Conservation (phyloP, 2,888 invertebrate species). For the Pyrocoelia pectoralis region DNA sequence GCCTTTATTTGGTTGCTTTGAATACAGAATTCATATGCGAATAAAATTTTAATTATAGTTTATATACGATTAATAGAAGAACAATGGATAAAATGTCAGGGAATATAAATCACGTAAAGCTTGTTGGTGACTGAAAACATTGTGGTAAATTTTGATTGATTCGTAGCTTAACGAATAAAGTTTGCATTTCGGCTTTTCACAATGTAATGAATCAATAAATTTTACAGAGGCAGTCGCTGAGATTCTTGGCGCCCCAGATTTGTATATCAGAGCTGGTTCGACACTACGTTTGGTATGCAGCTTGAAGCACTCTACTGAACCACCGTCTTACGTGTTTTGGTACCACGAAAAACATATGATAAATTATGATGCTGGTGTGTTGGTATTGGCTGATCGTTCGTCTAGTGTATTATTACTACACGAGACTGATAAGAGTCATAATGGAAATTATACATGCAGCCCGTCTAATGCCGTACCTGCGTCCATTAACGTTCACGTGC, state of each 20-base stretch:
- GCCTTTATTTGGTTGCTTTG: background rate
- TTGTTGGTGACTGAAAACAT: background rate
- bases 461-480: slow-evolving; percentile 72
- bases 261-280: slow-evolving; percentile 68
- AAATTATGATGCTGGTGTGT: slow-evolving; percentile 67
- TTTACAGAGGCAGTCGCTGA: slow-evolving; percentile 65
- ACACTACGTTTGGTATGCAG: slow-evolving; percentile 66
- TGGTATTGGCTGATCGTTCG: slow-evolving; percentile 64
- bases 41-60: background rate
- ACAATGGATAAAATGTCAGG: background rate
- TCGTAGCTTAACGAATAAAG: slow-evolving; percentile 3
- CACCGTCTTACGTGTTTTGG: slow-evolving; percentile 69
- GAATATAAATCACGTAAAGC: background rate
- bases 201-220: slow-evolving; percentile 4
- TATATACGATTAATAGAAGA: background rate
- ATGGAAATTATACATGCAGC: slow-evolving; percentile 76
- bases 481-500: slow-evolving; percentile 73
- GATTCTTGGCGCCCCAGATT: slow-evolving; percentile 68
- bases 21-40: background rate
- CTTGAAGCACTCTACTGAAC: slow-evolving; percentile 65
- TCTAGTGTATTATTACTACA: slow-evolving; percentile 74
- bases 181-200: background rate
- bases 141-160: slow-evolving; percentile 5
- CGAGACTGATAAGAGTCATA: slow-evolving; percentile 68
- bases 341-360: slow-evolving; percentile 70